Evolutionary conservation across 1,140 invertebrate species (phyloP), one percentile per base, ranked within the genome.

Genomic region (Drosophila ercepeae): DNA sequence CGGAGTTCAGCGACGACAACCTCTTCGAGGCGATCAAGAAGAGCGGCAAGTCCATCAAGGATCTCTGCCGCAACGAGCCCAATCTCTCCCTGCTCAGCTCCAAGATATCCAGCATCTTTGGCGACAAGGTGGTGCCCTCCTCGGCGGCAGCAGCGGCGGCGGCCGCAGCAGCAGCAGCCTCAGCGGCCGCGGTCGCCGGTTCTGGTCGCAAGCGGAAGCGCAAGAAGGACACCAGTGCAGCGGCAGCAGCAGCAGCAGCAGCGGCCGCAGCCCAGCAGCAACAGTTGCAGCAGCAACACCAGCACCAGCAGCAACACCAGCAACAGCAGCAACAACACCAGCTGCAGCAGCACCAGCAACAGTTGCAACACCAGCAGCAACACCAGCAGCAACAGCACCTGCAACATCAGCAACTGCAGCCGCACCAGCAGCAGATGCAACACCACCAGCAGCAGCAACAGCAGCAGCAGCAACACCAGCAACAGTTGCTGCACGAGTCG

Each of bases 11-110:
- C 9, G 90, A 91, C 14, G 90, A 91, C 71, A 91, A 91, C 68
- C 89, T 91, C 4, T 91, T 91, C 45, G 90, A 91, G 68, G 90
- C 82, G n/a, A 90, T 91, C 52, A 91, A 91, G 60, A 91, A 91
- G 75, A 90, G 89, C 5, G 90, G 90, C 53, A 91, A 91, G 57
- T 91, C 90, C 2, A 91, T 91, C 18, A 91, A 90, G 72, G 90
- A 91, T 63, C 67, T 91, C 4, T 91, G 91, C 23, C 89, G 91
- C 48, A 91, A 90, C 53, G 91, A 91, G 57, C 89, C 90, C 0
- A 91, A 91, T 45, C 68, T 91, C 0, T 91, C 89, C 49, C 54
- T 91, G 52, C 77, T 91, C n/a, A 91, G 89, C 53, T 91, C 91
- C 16, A 91, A 91, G 65, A 91, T 91, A 11, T 90, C 88, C 42